A percentile compares a stretch with the other conserved stretches of the same genome.
Evolutionary conservation across 2,888 invertebrate species (phyloP).

Genomic region (Nomada lathburiana): DNA sequence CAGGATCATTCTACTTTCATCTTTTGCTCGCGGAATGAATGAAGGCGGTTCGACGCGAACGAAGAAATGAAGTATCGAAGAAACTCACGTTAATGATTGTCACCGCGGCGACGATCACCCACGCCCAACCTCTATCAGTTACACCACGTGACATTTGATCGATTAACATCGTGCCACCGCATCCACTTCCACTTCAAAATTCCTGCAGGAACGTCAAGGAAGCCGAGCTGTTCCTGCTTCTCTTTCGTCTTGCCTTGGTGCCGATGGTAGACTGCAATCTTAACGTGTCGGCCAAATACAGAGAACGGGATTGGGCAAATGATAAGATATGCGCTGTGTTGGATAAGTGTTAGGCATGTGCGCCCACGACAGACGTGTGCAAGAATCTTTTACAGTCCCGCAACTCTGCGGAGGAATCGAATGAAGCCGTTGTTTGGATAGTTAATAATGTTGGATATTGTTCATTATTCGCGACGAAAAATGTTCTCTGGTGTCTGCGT

Average conservation of each 20-base stretch:
- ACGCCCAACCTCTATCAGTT: slow-evolving; percentile 86
- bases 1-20: too few species aligned
- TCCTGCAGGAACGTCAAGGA: neutral
- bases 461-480: neutral
- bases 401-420: neutral
- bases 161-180: neutral
- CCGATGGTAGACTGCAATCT: slow-evolving; percentile 49
- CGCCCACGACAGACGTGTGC: slow-evolving; percentile 6
- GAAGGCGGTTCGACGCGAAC: neutral
- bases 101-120: slow-evolving; percentile 84
- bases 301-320: slow-evolving; percentile 43
- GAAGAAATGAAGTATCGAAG: neutral
- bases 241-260: slow-evolving; percentile 33
- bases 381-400: slow-evolving; percentile 17
- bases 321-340: slow-evolving; percentile 63
- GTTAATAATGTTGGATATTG: neutral
- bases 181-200: neutral
- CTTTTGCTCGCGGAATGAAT: neutral
- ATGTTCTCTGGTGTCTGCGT: too few species aligned
- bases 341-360: slow-evolving; percentile 35
- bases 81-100: slow-evolving; percentile 76
- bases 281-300: slow-evolving; percentile 35
- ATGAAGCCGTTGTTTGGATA: neutral
- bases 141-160: slow-evolving; percentile 50
- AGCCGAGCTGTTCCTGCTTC: neutral